These are phyloP conservation scores for Griposia aprilina DNA, from an alignment of 2,888 invertebrate genomes.

Conservation along the genomic window DNA sequence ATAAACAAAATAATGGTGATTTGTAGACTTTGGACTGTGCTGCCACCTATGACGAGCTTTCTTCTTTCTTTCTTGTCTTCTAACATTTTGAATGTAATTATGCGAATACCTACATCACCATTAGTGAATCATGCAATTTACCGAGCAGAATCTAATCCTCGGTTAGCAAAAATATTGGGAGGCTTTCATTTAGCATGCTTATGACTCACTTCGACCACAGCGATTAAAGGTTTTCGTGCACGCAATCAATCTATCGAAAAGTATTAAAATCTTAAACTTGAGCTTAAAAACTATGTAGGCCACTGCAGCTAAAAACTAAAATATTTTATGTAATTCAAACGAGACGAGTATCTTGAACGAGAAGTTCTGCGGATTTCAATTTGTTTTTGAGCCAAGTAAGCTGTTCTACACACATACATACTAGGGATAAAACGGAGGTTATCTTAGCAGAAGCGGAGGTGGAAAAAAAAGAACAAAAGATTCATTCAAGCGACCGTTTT, in stretches of 20 bases:
- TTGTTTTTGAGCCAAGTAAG: slow-evolving; percentile 58
- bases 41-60: too few relatives aligned
- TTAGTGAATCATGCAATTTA: neutral
- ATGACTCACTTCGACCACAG: neutral
- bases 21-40: too few relatives aligned
- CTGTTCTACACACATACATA: slow-evolving; percentile 29
- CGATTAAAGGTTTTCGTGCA: neutral
- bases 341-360: slow-evolving; percentile 34
- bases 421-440: neutral
- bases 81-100: neutral
- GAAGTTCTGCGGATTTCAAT: slow-evolving; percentile 46
- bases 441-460: neutral
- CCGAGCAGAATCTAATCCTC: neutral
- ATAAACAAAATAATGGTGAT: too few relatives aligned
- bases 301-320: slow-evolving; percentile 30
- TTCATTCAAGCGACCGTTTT: too few relatives aligned
- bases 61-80: neutral
- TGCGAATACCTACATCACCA: neutral
- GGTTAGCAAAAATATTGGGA: neutral
- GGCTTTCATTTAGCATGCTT: neutral
- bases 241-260: neutral
- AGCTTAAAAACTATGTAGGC: slow-evolving; percentile 1
- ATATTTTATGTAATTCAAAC: slow-evolving; percentile 31
- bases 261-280: neutral
- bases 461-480: too few relatives aligned